Conservation (phyloP, 2,888 invertebrate genomes). For the Selenia dentaria region DNA sequence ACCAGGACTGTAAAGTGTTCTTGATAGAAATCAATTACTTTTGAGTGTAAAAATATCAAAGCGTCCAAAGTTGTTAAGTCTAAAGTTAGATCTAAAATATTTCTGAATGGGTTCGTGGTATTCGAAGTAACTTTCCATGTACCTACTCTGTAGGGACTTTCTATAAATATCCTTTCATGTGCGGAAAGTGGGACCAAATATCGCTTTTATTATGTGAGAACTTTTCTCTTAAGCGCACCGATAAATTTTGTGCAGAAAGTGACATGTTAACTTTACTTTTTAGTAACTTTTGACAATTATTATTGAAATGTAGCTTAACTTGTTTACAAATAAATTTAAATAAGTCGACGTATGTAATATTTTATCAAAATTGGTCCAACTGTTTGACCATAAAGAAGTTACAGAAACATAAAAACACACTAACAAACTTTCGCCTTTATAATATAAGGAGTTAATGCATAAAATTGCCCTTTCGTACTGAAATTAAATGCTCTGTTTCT, state of each 20-base stretch:
- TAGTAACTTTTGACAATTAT: neutral
- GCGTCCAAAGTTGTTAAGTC: neutral
- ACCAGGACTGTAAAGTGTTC: too few relatives aligned
- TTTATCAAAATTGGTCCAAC: too few relatives aligned
- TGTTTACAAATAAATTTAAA: too few relatives aligned
- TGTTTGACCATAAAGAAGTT: too few relatives aligned
- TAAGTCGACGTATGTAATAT: too few relatives aligned
- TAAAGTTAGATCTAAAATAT: slow-evolving; percentile 6
- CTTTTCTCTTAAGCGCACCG: slow-evolving; percentile 12
- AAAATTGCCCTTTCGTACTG: too few relatives aligned
- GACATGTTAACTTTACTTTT: slow-evolving; percentile 9
- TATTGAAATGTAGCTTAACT: neutral
- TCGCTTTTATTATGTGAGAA: slow-evolving; percentile 14
- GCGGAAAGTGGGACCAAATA: slow-evolving; percentile 13
- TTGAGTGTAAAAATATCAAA: too few relatives aligned
- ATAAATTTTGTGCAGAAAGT: slow-evolving; percentile 12
- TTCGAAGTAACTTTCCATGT: slow-evolving; percentile 28
- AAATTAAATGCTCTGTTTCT: too few relatives aligned
- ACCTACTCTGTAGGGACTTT: neutral
- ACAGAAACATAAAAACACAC: too few relatives aligned
- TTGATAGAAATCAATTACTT: too few relatives aligned
- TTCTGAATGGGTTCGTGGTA: slow-evolving; percentile 2
- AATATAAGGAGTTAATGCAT: too few relatives aligned
- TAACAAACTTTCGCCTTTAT: too few relatives aligned
- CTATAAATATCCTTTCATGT: slow-evolving; percentile 13